Evolutionary conservation across 2,113 vertebrate species (phyloP), one percentile per base, ranked within the genome.

Genomic region (Hylia prasina): DNA sequence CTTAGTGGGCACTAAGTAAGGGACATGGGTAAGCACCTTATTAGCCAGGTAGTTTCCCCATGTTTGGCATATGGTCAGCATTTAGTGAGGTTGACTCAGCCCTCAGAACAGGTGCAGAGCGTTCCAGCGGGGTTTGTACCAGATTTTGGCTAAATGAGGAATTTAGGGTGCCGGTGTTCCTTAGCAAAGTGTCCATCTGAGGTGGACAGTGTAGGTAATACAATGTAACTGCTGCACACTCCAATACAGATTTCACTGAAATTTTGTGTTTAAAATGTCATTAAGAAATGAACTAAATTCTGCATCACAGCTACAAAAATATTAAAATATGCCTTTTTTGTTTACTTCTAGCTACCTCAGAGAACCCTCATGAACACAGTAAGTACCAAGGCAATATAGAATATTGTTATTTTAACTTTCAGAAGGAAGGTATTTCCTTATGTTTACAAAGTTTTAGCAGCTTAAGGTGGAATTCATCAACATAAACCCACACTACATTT

Each of bases 261-360:
- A 3, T 1, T 48, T 53, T 83, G 2, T 37, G 30, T 56, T 37
- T 82, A 61, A 78, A 87, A 60, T 40, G 3, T 57, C 11, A 47
- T 51, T 14, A 70, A 84, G 45, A 85, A 92, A 85, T 50, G 0
- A 10, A 80, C 24, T 85, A 54, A 79, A 79, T 69, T 22, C 19
- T 79, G 6, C 19, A 51, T 28, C 53, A 17, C 13, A 47, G 15
- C 6, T 33, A 69, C 47, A 53, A 78, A 92, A 64, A 42, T 53
- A 91, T 72, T 91, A 56, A 94, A 94, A 75, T 51, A 33, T 6
- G 2, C 48, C n/a, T 94, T 37, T 78, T 96, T 65, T 91, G 3
- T 84, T 96, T 96, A n/a, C 23, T 95, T 96, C 58, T 94, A 97
- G 96, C 45, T 92, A 88, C 73, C 58, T 77, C 94, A 87, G 93